Evolutionary conservation across 2,113 vertebrate genomes (phyloP).

Genomic region (Noctilio leporinus): DNA sequence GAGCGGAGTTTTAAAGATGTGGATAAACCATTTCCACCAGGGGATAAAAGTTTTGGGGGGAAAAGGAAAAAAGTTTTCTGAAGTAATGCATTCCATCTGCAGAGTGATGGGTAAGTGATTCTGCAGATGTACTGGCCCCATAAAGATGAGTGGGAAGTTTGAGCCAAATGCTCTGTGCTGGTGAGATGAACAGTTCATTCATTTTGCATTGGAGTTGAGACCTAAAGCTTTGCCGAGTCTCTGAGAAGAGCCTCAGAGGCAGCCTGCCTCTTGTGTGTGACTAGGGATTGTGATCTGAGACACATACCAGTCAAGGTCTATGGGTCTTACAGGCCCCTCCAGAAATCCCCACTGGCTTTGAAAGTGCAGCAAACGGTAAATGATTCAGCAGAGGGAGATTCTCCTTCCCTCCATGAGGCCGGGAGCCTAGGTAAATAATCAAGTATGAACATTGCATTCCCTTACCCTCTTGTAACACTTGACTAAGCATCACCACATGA

Average conservation of each 20-base stretch:
- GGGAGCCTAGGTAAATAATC: neutral
- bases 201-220: slow-evolving; percentile 39
- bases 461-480: neutral
- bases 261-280: neutral
- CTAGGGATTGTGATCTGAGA: neutral
- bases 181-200: slow-evolving; percentile 44
- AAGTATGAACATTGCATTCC: neutral
- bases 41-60: slow-evolving; percentile 57
- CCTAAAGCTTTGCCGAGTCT: slow-evolving; percentile 34
- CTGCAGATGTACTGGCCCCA: slow-evolving; percentile 58
- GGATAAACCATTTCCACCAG: slow-evolving; percentile 58
- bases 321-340: neutral
- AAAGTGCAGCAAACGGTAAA: neutral
- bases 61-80: slow-evolving; percentile 58
- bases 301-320: neutral
- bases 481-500: neutral
- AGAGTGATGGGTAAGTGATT: slow-evolving; percentile 52
- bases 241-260: neutral
- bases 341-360: neutral
- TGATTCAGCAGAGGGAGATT: neutral
- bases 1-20: slow-evolving; percentile 53
- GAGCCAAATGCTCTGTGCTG: slow-evolving; percentile 30
- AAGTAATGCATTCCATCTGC: slow-evolving; percentile 60
- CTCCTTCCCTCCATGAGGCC: neutral
- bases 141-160: slow-evolving; percentile 54